Base-by-base conservation (phyloP, 2,888 invertebrate genomes). In the Poecilobothrus nobilitatus region DNA sequence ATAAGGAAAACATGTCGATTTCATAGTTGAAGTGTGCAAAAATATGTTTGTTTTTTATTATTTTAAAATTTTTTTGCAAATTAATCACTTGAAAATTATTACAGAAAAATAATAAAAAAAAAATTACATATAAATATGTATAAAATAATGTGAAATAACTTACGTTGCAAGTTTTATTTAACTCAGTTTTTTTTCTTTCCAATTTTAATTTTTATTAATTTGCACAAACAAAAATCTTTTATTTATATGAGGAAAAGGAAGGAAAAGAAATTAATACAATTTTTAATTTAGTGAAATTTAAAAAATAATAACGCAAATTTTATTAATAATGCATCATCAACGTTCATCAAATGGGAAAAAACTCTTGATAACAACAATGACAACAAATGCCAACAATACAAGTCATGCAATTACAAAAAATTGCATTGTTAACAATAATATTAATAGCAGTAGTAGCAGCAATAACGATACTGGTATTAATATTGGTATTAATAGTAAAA, bases 341-440 rank as follows among this genome's bases (percentile, higher is more conserved):
- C 53, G 53, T 53, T 53, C 53, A 18, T 53, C 53, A 53, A 53
- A 53, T 53, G 53, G 53, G 15, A 53, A 53, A 53, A 53, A 53
- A 53, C 53, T 12, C n/a, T 15, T 53, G 15, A 53, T 53, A 53
- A 53, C n/a, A 53, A 15, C 53, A 53, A 27, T 5, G 27, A 53
- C 53, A 53, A 12, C 18, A 53, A 53, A n/a, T 53, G 53, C 53
- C 53, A 53, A 53, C 53, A 53, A n/a, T 53, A 53, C 53, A n/a
- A 53, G 53, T n/a, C 53, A 53, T 15, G 1, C 53, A 53, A 53
- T 53, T 53, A 5, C 27, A 27, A 53, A 53, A 53, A 53, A 53
- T 53, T 53, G 53, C n/a, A n/a, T 53, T n/a, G 18, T 9, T 18
- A n/a, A 5, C 15, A 53, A 18, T 15, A 53, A 15, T 15, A 18